phyloP scores from a whole-genome alignment of 2,888 invertebrate species.

The Hyles lineata region DNA sequence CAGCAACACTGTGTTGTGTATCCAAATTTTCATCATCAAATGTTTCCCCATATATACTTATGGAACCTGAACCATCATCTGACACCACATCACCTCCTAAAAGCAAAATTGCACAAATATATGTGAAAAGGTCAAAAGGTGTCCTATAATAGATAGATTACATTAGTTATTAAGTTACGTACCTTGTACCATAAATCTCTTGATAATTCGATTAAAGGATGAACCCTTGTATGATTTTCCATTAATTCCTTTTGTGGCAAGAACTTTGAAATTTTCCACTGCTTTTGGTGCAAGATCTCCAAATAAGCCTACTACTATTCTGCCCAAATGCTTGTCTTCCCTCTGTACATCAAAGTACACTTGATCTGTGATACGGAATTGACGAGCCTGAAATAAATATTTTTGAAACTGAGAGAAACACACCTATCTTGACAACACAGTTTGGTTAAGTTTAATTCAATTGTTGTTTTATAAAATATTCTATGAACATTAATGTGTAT shows the following conservation, averaged over 20 bases:
- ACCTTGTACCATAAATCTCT: conserved; percentile 97
- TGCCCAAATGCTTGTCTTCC: conserved; percentile 89
- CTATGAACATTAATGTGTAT: too few species aligned
- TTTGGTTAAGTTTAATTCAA: too few species aligned
- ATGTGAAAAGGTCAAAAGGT: not conserved
- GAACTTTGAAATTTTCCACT: conserved; percentile 93
- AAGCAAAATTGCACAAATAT: conserved; percentile 38
- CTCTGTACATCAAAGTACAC: conserved; percentile 93
- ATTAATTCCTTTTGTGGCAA: conserved; percentile 90
- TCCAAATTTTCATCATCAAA: conserved; percentile 95
- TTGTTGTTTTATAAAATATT: too few species aligned
- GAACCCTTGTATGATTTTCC: conserved; percentile 92
- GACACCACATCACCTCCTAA: conserved; percentile 93
- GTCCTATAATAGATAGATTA: not conserved
- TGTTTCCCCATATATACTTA: conserved; percentile 93
- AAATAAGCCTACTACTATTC: conserved; percentile 94
- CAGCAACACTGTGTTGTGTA: conserved; percentile 91
- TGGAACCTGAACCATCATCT: conserved; percentile 92
- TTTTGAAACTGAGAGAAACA: conserved; percentile 20
- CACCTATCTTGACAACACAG: not conserved
- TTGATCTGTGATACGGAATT: conserved; percentile 90
- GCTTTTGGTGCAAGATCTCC: conserved; percentile 94
- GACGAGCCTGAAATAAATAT: conserved; percentile 79
- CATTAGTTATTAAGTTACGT: conserved; percentile 35
- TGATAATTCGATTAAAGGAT: conserved; percentile 93